Conservation (phyloP, 2,888 invertebrate species). For the Hemithea aestivaria region DNA sequence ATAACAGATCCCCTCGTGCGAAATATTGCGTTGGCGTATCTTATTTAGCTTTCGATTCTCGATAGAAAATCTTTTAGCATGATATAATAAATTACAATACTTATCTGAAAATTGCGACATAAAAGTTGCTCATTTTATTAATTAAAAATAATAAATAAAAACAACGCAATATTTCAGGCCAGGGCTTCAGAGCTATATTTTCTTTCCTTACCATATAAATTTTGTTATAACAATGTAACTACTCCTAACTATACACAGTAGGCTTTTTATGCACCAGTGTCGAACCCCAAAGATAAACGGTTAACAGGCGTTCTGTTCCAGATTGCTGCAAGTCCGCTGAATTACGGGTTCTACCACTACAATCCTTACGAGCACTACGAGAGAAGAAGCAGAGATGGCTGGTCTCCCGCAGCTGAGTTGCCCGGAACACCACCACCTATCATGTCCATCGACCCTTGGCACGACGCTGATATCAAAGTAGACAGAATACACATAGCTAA, state of each 20-base stretch:
- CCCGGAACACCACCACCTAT: slow-evolving; percentile 48
- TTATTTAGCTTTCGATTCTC: too few relatives aligned
- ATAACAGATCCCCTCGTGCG: too few relatives aligned
- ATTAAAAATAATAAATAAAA: too few relatives aligned
- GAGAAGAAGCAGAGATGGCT: slow-evolving; percentile 58
- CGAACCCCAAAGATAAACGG: slow-evolving; percentile 57
- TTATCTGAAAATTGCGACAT: too few relatives aligned
- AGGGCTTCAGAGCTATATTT: slow-evolving; percentile 26
- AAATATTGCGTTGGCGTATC: too few relatives aligned
- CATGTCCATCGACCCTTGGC: slow-evolving; percentile 42
- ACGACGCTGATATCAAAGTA: slow-evolving; percentile 42
- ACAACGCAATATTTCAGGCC: too few relatives aligned
- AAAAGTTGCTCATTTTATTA: too few relatives aligned
- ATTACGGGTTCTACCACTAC: slow-evolving; percentile 86
- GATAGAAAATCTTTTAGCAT: too few relatives aligned
- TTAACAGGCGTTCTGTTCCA: slow-evolving; percentile 77
- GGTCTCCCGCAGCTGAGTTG: slow-evolving; percentile 53
- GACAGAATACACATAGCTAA: slow-evolving; percentile 50
- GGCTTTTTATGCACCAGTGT: slow-evolving; percentile 52
- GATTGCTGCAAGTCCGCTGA: slow-evolving; percentile 85
- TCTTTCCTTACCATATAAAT: slow-evolving; percentile 14
- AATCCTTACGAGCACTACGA: slow-evolving; percentile 70
- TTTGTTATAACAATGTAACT: slow-evolving; percentile 6
- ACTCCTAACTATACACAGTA: slow-evolving; percentile 42
- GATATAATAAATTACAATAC: too few relatives aligned